These are phyloP conservation scores for Heteronetta atricapilla DNA, from an alignment of 2,113 vertebrate species.

Conservation along the genomic window DNA sequence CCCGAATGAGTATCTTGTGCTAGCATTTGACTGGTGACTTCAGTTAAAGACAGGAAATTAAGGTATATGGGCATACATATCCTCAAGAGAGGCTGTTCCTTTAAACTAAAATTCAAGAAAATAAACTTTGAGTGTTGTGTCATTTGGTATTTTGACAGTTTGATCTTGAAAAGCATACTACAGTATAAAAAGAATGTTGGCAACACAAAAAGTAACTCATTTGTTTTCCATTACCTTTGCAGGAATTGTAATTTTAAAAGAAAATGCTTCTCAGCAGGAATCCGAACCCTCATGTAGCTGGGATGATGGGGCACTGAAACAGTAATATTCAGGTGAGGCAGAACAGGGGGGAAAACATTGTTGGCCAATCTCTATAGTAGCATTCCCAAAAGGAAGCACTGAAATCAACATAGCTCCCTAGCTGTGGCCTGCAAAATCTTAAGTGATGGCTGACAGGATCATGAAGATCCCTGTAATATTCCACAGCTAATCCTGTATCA, in stretches of 20 bases:
- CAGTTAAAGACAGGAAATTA: not conserved
- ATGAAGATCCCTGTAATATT: not conserved
- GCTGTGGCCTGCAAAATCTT: not conserved
- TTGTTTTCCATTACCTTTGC: not conserved
- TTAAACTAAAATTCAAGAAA: not conserved
- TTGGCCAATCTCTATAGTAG: not conserved
- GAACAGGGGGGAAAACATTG: not conserved
- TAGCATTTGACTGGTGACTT: not conserved
- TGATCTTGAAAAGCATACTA: not conserved
- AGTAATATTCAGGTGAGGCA: not conserved
- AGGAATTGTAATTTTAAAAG: not conserved
- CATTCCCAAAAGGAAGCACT: not conserved
- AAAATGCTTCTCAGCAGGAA: not conserved
- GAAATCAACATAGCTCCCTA: not conserved
- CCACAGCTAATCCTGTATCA: not conserved
- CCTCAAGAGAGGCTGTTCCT: not conserved
- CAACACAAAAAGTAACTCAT: not conserved
- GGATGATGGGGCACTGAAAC: not conserved
- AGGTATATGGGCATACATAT: not conserved
- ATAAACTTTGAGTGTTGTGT: not conserved
- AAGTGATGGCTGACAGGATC: not conserved
- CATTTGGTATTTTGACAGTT: not conserved
- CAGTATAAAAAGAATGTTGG: not conserved
- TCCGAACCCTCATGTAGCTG: not conserved
- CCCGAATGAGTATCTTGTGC: not conserved